A percentile compares a stretch with the other conserved stretches of the same genome.
Conservation (phyloP, 2,113 vertebrate species). For the Phainopepla nitens region DNA sequence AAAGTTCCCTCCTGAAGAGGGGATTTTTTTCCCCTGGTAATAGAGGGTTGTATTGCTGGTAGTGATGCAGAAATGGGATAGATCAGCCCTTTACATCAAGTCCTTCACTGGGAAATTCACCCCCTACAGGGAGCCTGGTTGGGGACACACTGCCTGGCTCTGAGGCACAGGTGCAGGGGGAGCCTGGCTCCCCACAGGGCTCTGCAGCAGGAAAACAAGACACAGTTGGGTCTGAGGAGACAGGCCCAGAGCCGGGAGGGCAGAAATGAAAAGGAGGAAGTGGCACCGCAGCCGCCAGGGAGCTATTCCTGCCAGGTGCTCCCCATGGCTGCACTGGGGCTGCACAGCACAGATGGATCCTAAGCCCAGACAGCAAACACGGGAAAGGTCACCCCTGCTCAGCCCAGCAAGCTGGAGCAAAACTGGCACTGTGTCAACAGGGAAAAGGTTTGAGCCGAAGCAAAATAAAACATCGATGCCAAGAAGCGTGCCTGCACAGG, state of each 20-base stretch:
- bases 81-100: neutral
- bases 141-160: neutral
- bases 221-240: rapidly evolving
- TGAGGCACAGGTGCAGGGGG: rapidly evolving
- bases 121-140: rapidly evolving
- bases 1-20: neutral
- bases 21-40: neutral
- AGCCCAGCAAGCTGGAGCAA: neutral
- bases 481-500: neutral
- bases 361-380: slow-evolving; percentile 8
- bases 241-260: neutral
- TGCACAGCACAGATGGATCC: neutral
- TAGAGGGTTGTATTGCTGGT: neutral
- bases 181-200: rapidly evolving
- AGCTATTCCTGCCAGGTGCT: neutral
- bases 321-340: neutral
- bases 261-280: neutral
- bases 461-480: neutral
- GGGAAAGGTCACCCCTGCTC: neutral
- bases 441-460: neutral
- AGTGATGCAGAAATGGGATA: neutral
- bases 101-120: neutral
- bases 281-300: rapidly evolving
- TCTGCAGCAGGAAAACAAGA: neutral
- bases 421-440: neutral